Evolutionary conservation across 2,797 vertebrate genomes (phyloP), one percentile per base, ranked within the genome.

Genomic region (Bradypodion pumilum): DNA sequence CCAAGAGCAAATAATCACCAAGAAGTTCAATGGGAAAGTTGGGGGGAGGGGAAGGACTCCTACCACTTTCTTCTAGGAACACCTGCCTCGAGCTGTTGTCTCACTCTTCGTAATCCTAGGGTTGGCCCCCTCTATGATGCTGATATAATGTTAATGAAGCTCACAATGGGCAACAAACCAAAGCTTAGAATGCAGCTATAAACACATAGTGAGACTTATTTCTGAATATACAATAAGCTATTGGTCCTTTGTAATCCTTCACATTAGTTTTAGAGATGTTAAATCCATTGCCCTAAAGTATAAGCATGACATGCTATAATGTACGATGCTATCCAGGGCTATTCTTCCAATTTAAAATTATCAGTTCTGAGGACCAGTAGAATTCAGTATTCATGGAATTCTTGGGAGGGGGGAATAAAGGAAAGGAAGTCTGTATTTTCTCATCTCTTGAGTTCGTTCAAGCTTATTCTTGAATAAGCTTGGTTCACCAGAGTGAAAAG

Each of bases 401-500:
- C 46, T 44, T n/a, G n/a, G n/a, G 37, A n/a, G n/a, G 37, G 35
- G 29, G 59, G 73, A 76, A 73, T 78, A 62, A 85, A 68, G 56
- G 37, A 68, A 80, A 21, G 35, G 59, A 85, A 85, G 63, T 74
- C 68, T 63, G 63, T 78, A 84, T 52, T 72, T 73, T 16, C 7
- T 23, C 59, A 27, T 85, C 62, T 78, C 56, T 59, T 85, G 62
- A 44, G 62, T 35, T 59, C 59, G 59, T 80, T 66, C 42, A 85
- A 59, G 37, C 70, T 85, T 44, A 44, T 85, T 74, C 46, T 74
- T 44, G 35, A 44, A 44, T 35, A 46, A 59, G 15, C 62, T 59
- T 85, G 72, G 21, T 85, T 74, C 77, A 80, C 7, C 68, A 60
- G 70, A 74, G 70, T 80, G 46, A 68, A 85, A 85, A 80, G 35